Percentiles rank a stretch among this genome's conserved stretches.
Evolutionary conservation across 1,140 invertebrate genomes (phyloP).

Genomic region (Conus betulinus): DNA sequence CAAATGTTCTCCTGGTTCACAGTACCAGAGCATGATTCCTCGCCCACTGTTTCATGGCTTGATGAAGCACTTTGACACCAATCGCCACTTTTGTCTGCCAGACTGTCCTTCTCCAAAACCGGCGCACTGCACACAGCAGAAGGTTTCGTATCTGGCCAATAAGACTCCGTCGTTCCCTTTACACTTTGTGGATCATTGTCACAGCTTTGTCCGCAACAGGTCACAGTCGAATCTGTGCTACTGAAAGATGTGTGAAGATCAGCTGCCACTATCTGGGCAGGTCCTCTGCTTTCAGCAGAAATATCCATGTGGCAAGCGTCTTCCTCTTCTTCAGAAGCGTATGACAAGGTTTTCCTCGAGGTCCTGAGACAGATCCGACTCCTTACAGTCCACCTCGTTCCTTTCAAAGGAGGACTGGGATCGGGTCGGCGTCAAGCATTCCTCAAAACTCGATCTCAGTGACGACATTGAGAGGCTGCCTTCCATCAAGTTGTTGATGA

Average conservation of each 20-base stretch:
- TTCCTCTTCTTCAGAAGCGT: neutral
- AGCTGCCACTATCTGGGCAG: neutral
- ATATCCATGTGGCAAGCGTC: neutral
- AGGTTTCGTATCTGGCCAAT: neutral
- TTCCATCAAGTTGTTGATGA: neutral
- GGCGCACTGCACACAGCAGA: neutral
- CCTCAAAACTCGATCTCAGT: neutral
- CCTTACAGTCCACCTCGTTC: neutral
- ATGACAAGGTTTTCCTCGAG: neutral
- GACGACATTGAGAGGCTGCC: neutral
- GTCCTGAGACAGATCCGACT: neutral
- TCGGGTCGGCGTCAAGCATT: neutral
- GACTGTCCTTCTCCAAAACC: neutral
- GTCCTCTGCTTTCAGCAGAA: neutral
- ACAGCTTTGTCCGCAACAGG: neutral
- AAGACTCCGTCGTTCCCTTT: neutral
- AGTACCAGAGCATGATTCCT: neutral
- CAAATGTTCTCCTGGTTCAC: neutral
- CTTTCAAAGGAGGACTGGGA: conserved; percentile 8
- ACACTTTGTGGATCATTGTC: neutral
- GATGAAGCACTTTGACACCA: neutral
- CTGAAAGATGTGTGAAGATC: neutral
- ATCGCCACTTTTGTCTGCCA: neutral
- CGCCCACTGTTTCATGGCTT: neutral
- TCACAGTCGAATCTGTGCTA: neutral